These are phyloP conservation scores for Gonocerus acuteangulatus DNA, from an alignment of 2,888 invertebrate species.

Conservation along the genomic window DNA sequence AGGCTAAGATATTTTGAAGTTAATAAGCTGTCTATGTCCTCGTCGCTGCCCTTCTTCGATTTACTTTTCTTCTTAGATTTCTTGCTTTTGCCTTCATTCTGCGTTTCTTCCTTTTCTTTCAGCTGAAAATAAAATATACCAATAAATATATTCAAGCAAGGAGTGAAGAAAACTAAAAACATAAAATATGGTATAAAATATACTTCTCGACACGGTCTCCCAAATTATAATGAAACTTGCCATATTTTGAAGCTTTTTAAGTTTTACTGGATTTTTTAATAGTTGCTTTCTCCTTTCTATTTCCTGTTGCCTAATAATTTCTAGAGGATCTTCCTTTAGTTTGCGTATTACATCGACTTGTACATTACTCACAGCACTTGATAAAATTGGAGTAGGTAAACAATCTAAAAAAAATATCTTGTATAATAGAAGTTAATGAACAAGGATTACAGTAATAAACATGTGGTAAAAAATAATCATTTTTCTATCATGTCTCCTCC, in stretches of 20 bases:
- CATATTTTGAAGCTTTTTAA: constrained; percentile 75
- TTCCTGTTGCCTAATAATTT: constrained; percentile 81
- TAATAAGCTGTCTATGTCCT: constrained; percentile 42
- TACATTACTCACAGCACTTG: constrained; percentile 29
- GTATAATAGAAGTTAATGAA: background rate
- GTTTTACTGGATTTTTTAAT: constrained; percentile 82
- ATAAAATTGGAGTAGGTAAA: constrained; percentile 65
- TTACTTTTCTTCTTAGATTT: constrained; percentile 46
- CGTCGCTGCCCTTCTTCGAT: constrained; percentile 45
- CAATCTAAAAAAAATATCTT: constrained; percentile 48
- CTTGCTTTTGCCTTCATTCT: background rate
- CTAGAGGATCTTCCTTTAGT: constrained; percentile 86
- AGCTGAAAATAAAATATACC: constrained; percentile 33
- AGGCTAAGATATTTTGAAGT: constrained; percentile 44
- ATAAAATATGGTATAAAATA: background rate
- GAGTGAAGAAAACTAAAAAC: background rate
- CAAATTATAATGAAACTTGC: constrained; percentile 46
- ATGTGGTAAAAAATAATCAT: no score
- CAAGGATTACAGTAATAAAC: no score
- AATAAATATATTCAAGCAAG: background rate
- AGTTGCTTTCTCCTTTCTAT: constrained; percentile 77
- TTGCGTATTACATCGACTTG: constrained; percentile 51
- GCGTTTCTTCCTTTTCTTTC: constrained; percentile 7
- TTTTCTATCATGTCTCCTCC: no score
- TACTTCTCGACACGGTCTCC: background rate